Base-by-base conservation (phyloP, 2,888 invertebrate genomes). In the Agriopis leucophaearia region DNA sequence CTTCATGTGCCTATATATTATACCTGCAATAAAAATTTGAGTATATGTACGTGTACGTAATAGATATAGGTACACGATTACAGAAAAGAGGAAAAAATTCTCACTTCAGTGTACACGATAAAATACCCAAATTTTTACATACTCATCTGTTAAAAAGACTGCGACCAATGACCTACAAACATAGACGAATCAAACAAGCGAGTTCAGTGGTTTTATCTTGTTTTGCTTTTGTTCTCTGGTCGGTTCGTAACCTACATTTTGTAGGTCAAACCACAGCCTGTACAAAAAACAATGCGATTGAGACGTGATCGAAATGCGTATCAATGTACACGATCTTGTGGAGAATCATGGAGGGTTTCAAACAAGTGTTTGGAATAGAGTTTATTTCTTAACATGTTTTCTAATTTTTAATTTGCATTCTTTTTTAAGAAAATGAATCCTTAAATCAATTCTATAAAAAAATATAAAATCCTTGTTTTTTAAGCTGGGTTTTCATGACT, bases 221-320 rank as follows among this genome's bases (percentile, higher is more conserved):
- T 27, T 55, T 42, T 55, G 42, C 42, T 42, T 42, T 55, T 55
- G 55, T 55, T 55, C 18, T 58, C 48, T 59, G 13, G 40, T 47
- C 47, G 50, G 27, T 18, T 16, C 52, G 48, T 60, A 47, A 38
- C 38, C 47, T 27, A 18, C 59, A 50, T 15, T 51, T 51, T 64
- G 70, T 71, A 66, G 71, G 70, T 67, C 71, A 71, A 69, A 73
- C 73, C 71, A 59, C 69, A 62, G 55, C 8, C 48, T 40, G 50
- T 40, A 56, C 42, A 58, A 27, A 68, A 50, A 64, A 56, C 60
- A 59, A 63, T 57, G 42, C 16, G 64, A 66, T 64, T 47, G 56
- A 18, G 35, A 70, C 73, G 70, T 70, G 73, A 66, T 57, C 40
- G 15, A 62, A 64, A 68, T 64, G 15, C 45, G 36, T 40, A 40